Conservation (phyloP, 2,888 invertebrate genomes). For the Nasonovia ribisnigri region DNA sequence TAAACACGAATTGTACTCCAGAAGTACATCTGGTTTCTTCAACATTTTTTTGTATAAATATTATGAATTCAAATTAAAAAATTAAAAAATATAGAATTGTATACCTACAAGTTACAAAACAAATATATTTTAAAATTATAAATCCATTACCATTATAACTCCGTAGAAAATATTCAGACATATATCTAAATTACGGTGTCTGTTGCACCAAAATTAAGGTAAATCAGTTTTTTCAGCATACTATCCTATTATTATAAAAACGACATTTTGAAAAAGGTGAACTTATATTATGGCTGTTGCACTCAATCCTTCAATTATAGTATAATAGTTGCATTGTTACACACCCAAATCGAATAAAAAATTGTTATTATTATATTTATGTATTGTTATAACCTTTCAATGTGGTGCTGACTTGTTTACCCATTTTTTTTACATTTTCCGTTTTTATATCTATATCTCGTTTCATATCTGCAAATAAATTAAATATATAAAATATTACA, state of each 20-base stretch:
- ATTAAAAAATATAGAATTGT: neutral
- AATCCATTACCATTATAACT: neutral
- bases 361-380: neutral
- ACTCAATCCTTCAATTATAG: neutral
- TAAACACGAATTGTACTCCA: neutral
- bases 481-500: neutral
- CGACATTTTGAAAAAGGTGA: neutral
- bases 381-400: slow-evolving; percentile 67
- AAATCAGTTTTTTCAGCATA: neutral
- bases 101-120: neutral
- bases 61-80: neutral
- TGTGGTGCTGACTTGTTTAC: slow-evolving; percentile 68
- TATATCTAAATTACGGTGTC: neutral
- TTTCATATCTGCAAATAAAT: slow-evolving; percentile 73
- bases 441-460: slow-evolving; percentile 75
- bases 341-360: neutral
- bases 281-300: neutral
- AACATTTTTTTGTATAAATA: neutral
- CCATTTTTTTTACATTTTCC: slow-evolving; percentile 70
- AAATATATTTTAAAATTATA: neutral
- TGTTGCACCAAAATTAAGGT: neutral
- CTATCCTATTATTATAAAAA: neutral
- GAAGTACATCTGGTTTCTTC: neutral
- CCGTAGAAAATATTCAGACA: neutral
- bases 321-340: neutral